Percentiles rank a stretch among this genome's conserved stretches.
These are phyloP conservation scores for Trissolcus japonicus DNA, from an alignment of 2,888 invertebrate genomes.

Conservation along the genomic window DNA sequence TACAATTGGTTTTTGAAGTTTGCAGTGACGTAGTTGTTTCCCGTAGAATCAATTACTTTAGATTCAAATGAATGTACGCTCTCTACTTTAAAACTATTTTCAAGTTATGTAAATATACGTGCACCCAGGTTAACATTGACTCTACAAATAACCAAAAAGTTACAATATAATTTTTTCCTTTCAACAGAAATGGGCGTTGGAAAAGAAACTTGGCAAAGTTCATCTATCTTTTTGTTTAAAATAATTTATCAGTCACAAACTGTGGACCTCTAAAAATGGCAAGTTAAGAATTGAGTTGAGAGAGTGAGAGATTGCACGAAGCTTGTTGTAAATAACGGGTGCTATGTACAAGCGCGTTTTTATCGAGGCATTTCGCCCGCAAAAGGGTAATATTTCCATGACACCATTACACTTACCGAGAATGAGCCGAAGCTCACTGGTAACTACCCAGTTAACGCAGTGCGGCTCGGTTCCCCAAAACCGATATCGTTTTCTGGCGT, in stretches of 20 bases:
- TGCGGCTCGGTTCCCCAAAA: constrained; percentile 57
- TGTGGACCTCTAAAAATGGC: constrained; percentile 18
- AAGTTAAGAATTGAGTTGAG: constrained; percentile 35
- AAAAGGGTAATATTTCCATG: constrained; percentile 70
- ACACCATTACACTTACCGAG: constrained; percentile 70
- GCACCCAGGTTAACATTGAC: no score
- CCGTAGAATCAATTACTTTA: no score
- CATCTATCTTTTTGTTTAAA: no score
- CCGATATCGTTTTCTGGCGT: constrained; percentile 59
- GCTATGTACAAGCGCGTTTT: constrained; percentile 62
- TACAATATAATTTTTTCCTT: no score
- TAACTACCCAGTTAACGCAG: constrained; percentile 70
- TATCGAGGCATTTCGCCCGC: constrained; percentile 65
- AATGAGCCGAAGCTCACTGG: constrained; percentile 63
- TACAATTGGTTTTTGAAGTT: no score
- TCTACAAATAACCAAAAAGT: no score
- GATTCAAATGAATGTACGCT: not conserved
- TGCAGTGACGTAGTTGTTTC: no score
- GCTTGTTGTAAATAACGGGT: constrained; percentile 66
- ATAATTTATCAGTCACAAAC: constrained; percentile 28
- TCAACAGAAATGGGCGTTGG: not conserved
- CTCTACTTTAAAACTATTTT: not conserved
- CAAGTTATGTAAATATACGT: no score
- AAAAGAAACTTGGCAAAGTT: constrained; percentile 11
- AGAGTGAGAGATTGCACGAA: constrained; percentile 65